phyloP scores from a whole-genome alignment of 2,797 vertebrate species.

The Myotis vivesi region DNA sequence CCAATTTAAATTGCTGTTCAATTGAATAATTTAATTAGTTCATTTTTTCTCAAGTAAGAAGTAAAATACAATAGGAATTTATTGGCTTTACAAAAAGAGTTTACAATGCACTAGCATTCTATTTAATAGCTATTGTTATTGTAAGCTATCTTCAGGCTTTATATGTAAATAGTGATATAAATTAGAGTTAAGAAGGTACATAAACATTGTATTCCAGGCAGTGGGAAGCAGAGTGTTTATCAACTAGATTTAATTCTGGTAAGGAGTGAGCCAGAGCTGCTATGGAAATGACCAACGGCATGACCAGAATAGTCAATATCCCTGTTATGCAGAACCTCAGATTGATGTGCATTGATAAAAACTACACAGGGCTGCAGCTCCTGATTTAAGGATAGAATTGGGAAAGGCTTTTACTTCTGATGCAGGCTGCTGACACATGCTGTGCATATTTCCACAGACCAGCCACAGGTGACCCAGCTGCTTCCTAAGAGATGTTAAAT shows the following conservation, averaged over 20 bases:
- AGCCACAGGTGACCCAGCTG: slow-evolving; percentile 59
- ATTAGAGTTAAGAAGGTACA: slow-evolving; percentile 8
- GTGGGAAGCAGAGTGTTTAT: background rate
- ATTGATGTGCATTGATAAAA: background rate
- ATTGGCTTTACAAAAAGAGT: background rate
- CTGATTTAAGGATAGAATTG: slow-evolving; percentile 4
- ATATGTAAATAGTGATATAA: slow-evolving; percentile 2
- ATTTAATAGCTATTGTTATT: background rate
- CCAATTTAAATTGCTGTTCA: background rate
- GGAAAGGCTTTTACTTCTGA: slow-evolving; percentile 22
- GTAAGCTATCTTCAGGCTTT: background rate
- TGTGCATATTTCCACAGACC: background rate
- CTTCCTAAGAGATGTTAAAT: slow-evolving; percentile 43
- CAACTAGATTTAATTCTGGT: slow-evolving; percentile 32
- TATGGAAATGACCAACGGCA: background rate
- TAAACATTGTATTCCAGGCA: background rate
- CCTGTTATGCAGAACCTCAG: background rate
- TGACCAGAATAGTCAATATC: background rate
- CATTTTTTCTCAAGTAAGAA: slow-evolving; percentile 45
- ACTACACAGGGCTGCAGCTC: slow-evolving; percentile 3
- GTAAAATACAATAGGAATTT: background rate
- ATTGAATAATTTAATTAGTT: slow-evolving; percentile 54
- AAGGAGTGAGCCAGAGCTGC: background rate
- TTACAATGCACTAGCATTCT: background rate
- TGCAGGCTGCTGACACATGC: background rate